Evolutionary conservation across 2,888 invertebrate genomes (phyloP).

Genomic region (Ormyrus pomaceus): DNA sequence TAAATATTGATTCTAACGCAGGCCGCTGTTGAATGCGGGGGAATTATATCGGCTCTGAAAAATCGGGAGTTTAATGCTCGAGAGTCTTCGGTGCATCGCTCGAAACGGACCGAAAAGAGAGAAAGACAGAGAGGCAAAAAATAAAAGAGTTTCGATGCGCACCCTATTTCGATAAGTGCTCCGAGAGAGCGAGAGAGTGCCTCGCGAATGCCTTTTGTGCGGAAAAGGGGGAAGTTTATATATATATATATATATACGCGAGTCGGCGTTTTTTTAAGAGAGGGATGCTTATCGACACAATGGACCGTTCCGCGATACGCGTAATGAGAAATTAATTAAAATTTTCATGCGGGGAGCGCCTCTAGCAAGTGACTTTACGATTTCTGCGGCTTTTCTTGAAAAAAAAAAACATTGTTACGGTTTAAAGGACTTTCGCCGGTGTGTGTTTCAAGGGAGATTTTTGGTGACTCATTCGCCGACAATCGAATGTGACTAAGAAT

Average conservation of each 20-base stretch:
- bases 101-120: neutral
- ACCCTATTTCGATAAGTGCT: slow-evolving; percentile 30
- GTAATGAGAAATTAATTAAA: slow-evolving; percentile 39
- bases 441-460: neutral
- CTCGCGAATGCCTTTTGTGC: slow-evolving; percentile 7
- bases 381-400: slow-evolving; percentile 1
- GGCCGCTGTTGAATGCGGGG: slow-evolving; percentile 14
- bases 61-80: slow-evolving; percentile 37
- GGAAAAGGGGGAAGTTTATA: neutral
- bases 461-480: slow-evolving; percentile 12
- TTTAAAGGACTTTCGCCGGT: neutral
- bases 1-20: slow-evolving; percentile 50
- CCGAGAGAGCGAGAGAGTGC: neutral
- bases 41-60: slow-evolving; percentile 41
- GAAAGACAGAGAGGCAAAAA: slow-evolving; percentile 1
- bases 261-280: neutral
- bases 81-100: neutral
- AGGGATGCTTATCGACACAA: slow-evolving; percentile 12
- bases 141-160: slow-evolving; percentile 32
- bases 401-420: neutral
- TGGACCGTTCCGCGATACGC: neutral
- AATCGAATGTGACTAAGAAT: slow-evolving; percentile 3
- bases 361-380: slow-evolving; percentile 7
- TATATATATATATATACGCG: neutral
- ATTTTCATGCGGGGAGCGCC: slow-evolving; percentile 22